Evolutionary conservation across 2,888 invertebrate genomes (phyloP).

Genomic region (Electrophaes corylata): DNA sequence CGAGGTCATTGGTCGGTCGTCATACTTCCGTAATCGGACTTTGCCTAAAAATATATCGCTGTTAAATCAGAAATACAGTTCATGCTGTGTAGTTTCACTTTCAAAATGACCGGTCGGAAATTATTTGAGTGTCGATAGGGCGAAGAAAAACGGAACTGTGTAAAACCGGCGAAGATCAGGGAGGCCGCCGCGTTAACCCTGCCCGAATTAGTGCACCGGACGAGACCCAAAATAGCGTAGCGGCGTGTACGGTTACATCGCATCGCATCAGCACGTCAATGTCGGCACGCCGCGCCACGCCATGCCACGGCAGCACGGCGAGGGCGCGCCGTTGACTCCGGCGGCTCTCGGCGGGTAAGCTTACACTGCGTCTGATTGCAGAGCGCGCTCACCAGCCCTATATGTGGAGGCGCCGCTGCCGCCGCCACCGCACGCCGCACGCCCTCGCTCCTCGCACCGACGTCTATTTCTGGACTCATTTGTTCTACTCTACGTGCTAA

Average conservation of each 20-base stretch:
- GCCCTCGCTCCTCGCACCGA: conserved; percentile 65
- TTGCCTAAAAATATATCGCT: conserved; percentile 29
- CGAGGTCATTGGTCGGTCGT: conserved; percentile 57
- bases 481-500: conserved; percentile 72
- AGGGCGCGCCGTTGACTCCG: conserved; percentile 55
- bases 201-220: conserved; percentile 84
- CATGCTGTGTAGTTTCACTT: conserved; percentile 44
- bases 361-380: conserved; percentile 77
- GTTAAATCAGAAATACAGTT: conserved; percentile 37
- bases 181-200: conserved; percentile 82
- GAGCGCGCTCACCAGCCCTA: conserved; percentile 77
- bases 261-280: conserved; percentile 80
- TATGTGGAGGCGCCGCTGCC: conserved; percentile 71
- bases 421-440: conserved; percentile 56
- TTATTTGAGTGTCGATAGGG: conserved; percentile 65
- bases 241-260: conserved; percentile 83
- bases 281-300: conserved; percentile 58
- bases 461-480: conserved; percentile 76
- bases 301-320: conserved; percentile 13
- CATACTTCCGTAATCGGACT: conserved; percentile 43
- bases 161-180: conserved; percentile 66
- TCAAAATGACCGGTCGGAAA: conserved; percentile 44
- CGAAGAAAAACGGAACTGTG: conserved; percentile 77
- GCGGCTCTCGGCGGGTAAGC: conserved; percentile 72
- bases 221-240: conserved; percentile 81